Percentiles rank a stretch among this genome's conserved stretches.
These are phyloP conservation scores for Macrotrachela quadricornifera DNA, from an alignment of 1,140 invertebrate species.

Conservation along the genomic window DNA sequence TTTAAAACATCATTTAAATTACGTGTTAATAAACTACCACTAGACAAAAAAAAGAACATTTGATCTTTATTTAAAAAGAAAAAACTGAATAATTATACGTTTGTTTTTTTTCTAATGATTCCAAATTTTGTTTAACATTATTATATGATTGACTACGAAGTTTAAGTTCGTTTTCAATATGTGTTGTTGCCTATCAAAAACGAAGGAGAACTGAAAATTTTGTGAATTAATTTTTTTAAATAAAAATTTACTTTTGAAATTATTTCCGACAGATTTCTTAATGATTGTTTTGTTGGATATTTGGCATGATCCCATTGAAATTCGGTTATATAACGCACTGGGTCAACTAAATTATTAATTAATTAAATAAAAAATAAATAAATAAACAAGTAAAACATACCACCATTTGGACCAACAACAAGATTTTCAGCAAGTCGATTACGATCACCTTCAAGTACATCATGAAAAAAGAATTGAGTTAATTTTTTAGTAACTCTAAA, in stretches of 20 bases:
- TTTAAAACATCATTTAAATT: slow-evolving; percentile 89
- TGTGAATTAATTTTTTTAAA: too few species aligned
- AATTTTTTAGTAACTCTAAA: slow-evolving; percentile 40
- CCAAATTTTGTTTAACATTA: slow-evolving; percentile 78
- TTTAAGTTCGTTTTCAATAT: slow-evolving; percentile 92
- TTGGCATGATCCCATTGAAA: slow-evolving; percentile 99
- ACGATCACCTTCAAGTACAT: slow-evolving; percentile 85
- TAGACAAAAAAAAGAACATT: slow-evolving; percentile 30
- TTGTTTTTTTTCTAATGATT: slow-evolving; percentile 92
- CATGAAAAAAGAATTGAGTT: slow-evolving; percentile 79
- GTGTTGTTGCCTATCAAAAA: slow-evolving; percentile 22
- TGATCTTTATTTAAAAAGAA: not conserved
- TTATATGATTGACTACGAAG: slow-evolving; percentile 83
- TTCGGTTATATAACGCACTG: slow-evolving; percentile 71
- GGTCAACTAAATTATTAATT: slow-evolving; percentile 27
- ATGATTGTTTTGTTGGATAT: slow-evolving; percentile 91
- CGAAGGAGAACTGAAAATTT: too few species aligned
- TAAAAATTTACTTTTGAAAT: slow-evolving; percentile 54
- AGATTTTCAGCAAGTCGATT: slow-evolving; percentile 90
- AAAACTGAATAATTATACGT: slow-evolving; percentile 41
- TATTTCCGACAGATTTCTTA: slow-evolving; percentile 85
- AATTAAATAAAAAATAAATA: too few species aligned
- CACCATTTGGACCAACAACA: slow-evolving; percentile 41
- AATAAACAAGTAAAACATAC: too few species aligned
- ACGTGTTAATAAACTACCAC: slow-evolving; percentile 79